Conservation (phyloP, 2,113 vertebrate species). For the Pycnonotus jocosus region DNA sequence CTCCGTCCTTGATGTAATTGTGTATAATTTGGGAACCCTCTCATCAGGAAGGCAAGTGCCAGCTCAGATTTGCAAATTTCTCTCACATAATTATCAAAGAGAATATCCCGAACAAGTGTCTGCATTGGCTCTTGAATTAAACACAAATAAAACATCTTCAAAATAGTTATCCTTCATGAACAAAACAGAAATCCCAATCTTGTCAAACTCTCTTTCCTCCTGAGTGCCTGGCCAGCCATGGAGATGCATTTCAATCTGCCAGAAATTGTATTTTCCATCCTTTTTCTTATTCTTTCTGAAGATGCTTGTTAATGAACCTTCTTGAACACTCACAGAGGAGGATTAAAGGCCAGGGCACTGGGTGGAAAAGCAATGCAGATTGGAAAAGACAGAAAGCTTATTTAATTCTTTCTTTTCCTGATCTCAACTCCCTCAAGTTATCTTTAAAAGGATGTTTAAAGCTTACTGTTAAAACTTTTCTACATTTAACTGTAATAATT, state of each 20-base stretch:
- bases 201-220: not conserved
- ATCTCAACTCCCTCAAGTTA: slow-evolving; percentile 27
- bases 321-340: not conserved
- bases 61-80: not conserved
- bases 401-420: slow-evolving; percentile 44
- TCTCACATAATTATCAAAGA: not conserved
- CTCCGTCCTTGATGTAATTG: not conserved
- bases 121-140: not conserved
- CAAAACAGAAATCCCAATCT: not conserved
- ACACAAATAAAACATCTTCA: not conserved
- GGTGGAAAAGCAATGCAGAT: not conserved
- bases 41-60: not conserved
- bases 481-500: slow-evolving; percentile 38
- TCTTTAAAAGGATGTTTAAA: slow-evolving; percentile 33
- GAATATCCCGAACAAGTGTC: not conserved
- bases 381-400: slow-evolving; percentile 8
- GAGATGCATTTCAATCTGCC: not conserved
- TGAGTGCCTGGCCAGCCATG: not conserved
- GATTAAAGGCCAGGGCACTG: slow-evolving; percentile 13
- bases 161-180: not conserved
- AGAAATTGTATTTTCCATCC: not conserved
- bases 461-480: slow-evolving; percentile 15
- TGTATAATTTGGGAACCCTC: not conserved
- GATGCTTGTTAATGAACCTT: slow-evolving; percentile 17
- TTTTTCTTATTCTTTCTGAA: slow-evolving; percentile 55